phyloP scores from a whole-genome alignment of 2,113 vertebrate genomes.

The Mirounga angustirostris region DNA sequence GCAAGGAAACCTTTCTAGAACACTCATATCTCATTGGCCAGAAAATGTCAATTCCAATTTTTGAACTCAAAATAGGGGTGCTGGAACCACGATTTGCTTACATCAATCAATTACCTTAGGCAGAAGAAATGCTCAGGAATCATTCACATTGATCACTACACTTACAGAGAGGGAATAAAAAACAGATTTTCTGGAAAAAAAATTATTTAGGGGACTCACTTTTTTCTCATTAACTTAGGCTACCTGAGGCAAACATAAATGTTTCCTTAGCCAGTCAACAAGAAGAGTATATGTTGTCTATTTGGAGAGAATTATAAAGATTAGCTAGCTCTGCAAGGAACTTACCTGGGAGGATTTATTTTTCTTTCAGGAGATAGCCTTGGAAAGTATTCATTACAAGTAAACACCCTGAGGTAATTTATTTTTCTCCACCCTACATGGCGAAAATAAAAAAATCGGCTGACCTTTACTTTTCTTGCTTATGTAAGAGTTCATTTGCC shows the following conservation, averaged over 20 bases:
- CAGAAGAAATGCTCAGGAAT: background rate
- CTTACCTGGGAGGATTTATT: background rate
- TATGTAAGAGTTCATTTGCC: background rate
- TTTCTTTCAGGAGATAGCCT: slow-evolving; percentile 29
- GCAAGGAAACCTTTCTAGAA: background rate
- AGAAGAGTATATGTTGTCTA: background rate
- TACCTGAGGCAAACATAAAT: background rate
- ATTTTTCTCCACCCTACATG: background rate
- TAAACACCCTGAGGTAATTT: slow-evolving; percentile 45
- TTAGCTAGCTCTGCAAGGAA: background rate
- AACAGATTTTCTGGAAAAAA: background rate
- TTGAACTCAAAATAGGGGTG: background rate
- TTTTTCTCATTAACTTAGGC: background rate
- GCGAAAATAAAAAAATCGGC: background rate
- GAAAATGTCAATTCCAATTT: background rate
- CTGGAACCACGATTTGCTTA: background rate
- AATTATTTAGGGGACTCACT: background rate
- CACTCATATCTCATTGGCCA: background rate
- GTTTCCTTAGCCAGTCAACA: background rate
- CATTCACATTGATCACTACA: background rate
- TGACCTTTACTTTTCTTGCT: background rate
- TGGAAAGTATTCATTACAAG: background rate
- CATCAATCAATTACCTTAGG: background rate
- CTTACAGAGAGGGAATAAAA: background rate
- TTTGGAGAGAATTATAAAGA: slow-evolving; percentile 11